Conservation (phyloP, 2,797 vertebrate species). For the Micromesistius poutassou region DNA sequence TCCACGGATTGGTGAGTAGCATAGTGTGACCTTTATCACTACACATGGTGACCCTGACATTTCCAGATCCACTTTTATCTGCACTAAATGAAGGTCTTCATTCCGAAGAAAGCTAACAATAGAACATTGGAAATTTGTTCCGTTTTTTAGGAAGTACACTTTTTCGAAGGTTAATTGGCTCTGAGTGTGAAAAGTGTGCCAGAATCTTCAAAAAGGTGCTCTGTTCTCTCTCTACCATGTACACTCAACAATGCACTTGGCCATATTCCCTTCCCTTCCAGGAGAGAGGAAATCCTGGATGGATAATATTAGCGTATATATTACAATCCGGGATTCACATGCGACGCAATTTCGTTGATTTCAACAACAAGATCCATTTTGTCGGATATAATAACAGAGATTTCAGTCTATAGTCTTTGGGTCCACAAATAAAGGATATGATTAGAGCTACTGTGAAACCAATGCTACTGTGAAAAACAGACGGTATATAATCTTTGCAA, state of each 20-base stretch:
- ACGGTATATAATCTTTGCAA: too few species aligned
- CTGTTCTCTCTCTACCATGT: not conserved
- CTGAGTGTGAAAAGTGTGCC: not conserved
- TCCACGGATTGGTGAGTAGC: not conserved
- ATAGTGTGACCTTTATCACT: not conserved
- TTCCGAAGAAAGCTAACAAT: not conserved
- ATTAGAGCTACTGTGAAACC: not conserved
- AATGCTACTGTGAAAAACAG: not conserved
- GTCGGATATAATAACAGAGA: not conserved
- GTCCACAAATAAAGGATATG: not conserved
- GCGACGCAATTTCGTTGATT: not conserved
- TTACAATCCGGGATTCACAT: not conserved
- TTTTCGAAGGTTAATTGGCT: not conserved
- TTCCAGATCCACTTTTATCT: not conserved
- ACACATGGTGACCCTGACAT: not conserved
- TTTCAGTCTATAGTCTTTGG: not conserved
- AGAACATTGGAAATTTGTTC: not conserved
- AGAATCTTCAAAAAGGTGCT: not conserved
- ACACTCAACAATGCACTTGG: not conserved
- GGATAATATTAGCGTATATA: too few species aligned
- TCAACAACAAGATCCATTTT: not conserved
- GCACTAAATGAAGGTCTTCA: not conserved
- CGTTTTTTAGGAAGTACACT: not conserved
- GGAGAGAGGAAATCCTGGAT: not conserved
- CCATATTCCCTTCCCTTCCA: not conserved